phyloP scores from a whole-genome alignment of 2,888 invertebrate genomes.

The Ochropacha duplaris region DNA sequence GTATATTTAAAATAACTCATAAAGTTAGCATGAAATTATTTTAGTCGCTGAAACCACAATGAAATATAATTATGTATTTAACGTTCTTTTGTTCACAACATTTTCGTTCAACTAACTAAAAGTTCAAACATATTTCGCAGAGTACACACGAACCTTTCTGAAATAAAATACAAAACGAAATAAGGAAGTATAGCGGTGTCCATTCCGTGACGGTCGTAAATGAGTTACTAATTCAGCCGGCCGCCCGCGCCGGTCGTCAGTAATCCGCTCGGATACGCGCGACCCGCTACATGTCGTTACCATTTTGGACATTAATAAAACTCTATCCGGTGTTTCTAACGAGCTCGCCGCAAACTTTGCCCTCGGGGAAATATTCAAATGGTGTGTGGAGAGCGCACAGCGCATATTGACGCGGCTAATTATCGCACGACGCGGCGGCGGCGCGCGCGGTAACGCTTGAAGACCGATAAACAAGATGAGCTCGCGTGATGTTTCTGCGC shows the following conservation, averaged over 20 bases:
- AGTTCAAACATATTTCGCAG: slow-evolving; percentile 43
- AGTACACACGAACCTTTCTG: slow-evolving; percentile 41
- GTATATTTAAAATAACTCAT: too few species aligned
- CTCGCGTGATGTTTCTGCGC: not conserved
- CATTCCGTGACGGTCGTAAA: slow-evolving; percentile 41
- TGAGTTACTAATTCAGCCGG: slow-evolving; percentile 66
- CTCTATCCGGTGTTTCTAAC: slow-evolving; percentile 58
- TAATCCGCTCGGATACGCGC: slow-evolving; percentile 52
- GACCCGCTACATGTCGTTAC: slow-evolving; percentile 64
- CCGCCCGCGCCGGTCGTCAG: slow-evolving; percentile 56
- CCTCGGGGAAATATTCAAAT: slow-evolving; percentile 62
- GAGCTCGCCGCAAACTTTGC: slow-evolving; percentile 55
- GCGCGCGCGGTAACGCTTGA: slow-evolving; percentile 4
- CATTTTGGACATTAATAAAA: slow-evolving; percentile 74
- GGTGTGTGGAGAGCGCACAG: slow-evolving; percentile 36
- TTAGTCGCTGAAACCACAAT: too few species aligned
- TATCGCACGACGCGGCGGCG: slow-evolving; percentile 32
- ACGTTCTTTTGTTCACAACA: slow-evolving; percentile 2
- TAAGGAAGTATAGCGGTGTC: slow-evolving; percentile 1
- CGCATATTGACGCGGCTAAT: slow-evolving; percentile 61
- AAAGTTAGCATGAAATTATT: too few species aligned
- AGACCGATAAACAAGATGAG: not conserved
- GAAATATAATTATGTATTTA: not conserved
- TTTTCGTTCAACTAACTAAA: slow-evolving; percentile 17
- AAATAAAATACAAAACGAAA: slow-evolving; percentile 56